A percentile compares a stretch with the other conserved stretches of the same genome.
Evolutionary conservation across 2,797 vertebrate genomes (phyloP).

Genomic region (Catostomus latipinnis): DNA sequence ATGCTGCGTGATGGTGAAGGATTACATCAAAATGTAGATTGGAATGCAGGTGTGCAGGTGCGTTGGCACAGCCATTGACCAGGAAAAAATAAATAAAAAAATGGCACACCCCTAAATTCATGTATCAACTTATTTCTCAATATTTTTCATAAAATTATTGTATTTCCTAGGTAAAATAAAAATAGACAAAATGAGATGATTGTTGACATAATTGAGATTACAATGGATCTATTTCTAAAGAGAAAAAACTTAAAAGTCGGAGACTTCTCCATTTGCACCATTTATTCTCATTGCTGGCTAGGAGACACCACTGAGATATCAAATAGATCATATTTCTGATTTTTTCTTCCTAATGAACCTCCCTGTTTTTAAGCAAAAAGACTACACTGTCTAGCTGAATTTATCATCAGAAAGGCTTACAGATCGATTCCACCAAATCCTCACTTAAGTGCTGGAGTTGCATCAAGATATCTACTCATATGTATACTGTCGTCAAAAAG

Average conservation of each 20-base stretch:
- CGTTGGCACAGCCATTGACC: too few species aligned
- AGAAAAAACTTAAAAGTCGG: too few species aligned
- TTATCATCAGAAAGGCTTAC: constrained; percentile 35
- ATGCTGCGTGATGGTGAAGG: too few species aligned
- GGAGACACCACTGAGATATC: background rate
- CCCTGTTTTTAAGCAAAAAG: too few species aligned
- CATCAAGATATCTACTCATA: constrained; percentile 35
- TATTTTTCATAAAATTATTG: background rate
- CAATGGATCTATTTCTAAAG: background rate
- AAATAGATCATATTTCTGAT: too few species aligned
- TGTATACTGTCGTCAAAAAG: constrained; percentile 31
- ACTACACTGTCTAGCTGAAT: background rate
- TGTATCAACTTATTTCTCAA: background rate
- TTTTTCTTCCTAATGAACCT: too few species aligned
- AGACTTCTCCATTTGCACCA: background rate
- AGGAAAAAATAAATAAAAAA: too few species aligned
- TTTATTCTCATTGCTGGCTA: background rate
- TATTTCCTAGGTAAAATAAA: background rate
- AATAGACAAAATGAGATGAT: background rate
- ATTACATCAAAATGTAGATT: too few species aligned
- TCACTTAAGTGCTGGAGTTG: constrained; percentile 37
- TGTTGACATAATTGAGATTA: background rate
- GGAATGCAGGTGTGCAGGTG: too few species aligned
- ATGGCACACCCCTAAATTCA: background rate
- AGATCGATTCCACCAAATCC: constrained; percentile 41